Percentiles rank a stretch among this genome's conserved stretches.
These are phyloP conservation scores for Notamacropus eugenii DNA, from an alignment of 2,797 vertebrate genomes.

Conservation along the genomic window DNA sequence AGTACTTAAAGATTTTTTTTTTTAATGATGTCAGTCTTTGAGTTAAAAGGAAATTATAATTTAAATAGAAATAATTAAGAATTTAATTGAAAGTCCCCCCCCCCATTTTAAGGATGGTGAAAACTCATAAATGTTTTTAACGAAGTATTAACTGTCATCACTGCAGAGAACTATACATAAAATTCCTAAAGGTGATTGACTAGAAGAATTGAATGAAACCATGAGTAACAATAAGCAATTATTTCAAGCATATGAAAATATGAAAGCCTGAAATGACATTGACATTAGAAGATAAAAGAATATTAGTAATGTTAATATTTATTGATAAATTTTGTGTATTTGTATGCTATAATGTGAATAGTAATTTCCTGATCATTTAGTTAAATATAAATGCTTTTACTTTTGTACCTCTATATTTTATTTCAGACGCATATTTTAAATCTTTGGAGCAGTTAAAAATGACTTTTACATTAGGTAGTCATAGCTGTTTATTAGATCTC, in stretches of 20 bases:
- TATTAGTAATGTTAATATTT: not conserved
- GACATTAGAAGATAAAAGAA: not conserved
- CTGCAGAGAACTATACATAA: not conserved
- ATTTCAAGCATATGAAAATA: constrained; percentile 21
- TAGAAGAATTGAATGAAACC: not conserved
- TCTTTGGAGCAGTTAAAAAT: not conserved
- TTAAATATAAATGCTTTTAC: constrained; percentile 10
- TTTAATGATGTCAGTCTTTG: not conserved
- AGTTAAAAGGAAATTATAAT: constrained; percentile 20
- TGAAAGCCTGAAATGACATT: not conserved
- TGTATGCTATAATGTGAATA: not conserved
- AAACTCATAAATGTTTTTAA: constrained; percentile 21
- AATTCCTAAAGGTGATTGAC: not conserved
- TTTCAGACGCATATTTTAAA: not conserved
- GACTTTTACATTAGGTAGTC: not conserved
- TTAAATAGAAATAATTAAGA: not conserved
- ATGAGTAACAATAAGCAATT: not conserved
- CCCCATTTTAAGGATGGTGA: not conserved
- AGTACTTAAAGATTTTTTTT: not conserved
- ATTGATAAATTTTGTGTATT: not conserved
- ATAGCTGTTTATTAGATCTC: not conserved
- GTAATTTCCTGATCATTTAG: constrained; percentile 11
- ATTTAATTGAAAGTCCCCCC: not conserved
- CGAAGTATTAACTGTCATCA: not conserved
- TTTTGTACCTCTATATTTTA: constrained; percentile 27